Base-by-base conservation (phyloP, 2,797 vertebrate genomes). In the Sternarchorhynchus goeldii region DNA sequence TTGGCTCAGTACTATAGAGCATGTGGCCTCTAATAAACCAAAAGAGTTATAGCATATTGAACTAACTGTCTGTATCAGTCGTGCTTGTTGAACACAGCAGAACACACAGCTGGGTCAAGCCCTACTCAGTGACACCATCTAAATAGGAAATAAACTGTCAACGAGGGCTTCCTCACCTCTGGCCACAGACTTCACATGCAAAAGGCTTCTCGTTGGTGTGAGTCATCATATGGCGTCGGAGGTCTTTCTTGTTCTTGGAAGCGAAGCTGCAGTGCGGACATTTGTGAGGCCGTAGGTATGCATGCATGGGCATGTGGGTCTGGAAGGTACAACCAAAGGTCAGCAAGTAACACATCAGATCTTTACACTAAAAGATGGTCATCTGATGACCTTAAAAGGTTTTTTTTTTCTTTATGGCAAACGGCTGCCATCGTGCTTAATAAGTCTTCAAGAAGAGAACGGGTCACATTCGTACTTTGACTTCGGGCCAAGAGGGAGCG, bases 191-290 rank as follows among this genome's bases (percentile, higher is more conserved):
- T 82, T 94, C 94, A 85, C 98, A 99, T 0, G 90, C 89, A 0
- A 99, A 99, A 14, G 98, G 98, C 88, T 99, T 99, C 92, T 99
- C 97, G 0, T 99, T 99, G 88, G 97, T 99, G 91, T 99, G 98
- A 0, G 97, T 99, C 89, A 99, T 93, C 90, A 94, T 91, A 87
- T 99, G 98, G 57, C 98, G 93, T 20, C 97, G 94, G 77, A 99
- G 91, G 85, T 99, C 98, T 86, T 99, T 99, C 90, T 98, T 99
- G 93, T 99, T 99, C 90, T 97, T 99, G 80, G 97, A 98, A 82
- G 98, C 98, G 0, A 99, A 99, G 89, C 96, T 99, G 90, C 98
- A 99, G 88, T 91, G 95, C 63, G 88, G 90, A 87, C 98, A 99
- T 89, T 98, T 98, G 90, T 99, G 97, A 18, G 98, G 98, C 39